phyloP scores from a whole-genome alignment of 2,113 vertebrate species.

The Grammomys dolichurus region DNA sequence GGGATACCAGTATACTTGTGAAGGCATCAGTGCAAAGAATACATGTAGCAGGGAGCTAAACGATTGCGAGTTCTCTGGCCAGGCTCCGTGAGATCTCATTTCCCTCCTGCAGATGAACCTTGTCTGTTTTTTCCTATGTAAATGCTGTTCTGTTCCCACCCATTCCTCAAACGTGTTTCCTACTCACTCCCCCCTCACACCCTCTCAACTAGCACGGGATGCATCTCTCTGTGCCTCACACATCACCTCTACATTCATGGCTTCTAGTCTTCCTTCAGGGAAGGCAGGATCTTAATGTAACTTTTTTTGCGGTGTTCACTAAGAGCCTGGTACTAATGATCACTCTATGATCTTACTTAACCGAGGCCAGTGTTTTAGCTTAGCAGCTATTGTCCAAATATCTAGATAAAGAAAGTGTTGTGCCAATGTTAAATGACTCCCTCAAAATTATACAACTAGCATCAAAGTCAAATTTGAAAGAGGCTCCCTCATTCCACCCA shows the following conservation, averaged over 20 bases:
- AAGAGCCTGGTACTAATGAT: background rate
- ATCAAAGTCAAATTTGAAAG: conserved; percentile 30
- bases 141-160: background rate
- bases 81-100: background rate
- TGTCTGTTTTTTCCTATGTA: background rate
- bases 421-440: background rate
- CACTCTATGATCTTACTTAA: background rate
- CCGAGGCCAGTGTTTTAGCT: background rate
- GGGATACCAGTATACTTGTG: background rate
- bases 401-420: background rate
- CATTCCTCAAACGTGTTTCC: background rate
- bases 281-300: background rate
- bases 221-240: background rate
- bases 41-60: background rate
- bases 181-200: background rate
- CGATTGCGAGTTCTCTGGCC: background rate
- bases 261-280: conserved; percentile 16
- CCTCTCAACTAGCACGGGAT: background rate
- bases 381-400: conserved; percentile 38
- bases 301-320: background rate
- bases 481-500: background rate
- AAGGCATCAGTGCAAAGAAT: background rate
- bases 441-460: background rate
- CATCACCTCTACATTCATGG: background rate
- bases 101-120: background rate